phyloP scores from a whole-genome alignment of 2,113 vertebrate genomes.

The Grallaria varia region DNA sequence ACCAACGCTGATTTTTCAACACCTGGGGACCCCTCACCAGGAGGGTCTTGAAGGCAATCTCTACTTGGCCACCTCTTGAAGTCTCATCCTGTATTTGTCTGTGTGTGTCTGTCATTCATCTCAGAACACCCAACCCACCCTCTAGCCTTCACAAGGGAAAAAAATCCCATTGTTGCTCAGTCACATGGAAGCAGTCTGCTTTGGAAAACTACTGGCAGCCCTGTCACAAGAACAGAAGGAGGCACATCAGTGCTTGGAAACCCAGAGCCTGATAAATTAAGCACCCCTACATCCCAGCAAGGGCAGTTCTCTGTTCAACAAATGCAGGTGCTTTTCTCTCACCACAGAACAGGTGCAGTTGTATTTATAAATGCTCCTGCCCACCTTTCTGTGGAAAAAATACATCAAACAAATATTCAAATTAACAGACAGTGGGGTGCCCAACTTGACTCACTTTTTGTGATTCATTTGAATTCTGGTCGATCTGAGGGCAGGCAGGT shows the following conservation, averaged over 20 bases:
- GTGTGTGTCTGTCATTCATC: neutral
- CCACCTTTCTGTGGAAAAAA: neutral
- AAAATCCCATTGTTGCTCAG: neutral
- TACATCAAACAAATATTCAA: neutral
- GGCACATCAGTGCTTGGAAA: neutral
- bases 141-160: neutral
- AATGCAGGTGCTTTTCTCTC: constrained; percentile 57
- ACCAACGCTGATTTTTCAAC: neutral
- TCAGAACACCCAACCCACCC: neutral
- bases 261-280: neutral
- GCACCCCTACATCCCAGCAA: neutral
- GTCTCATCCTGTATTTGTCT: neutral
- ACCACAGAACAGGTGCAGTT: constrained; percentile 68
- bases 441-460: neutral
- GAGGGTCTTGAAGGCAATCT: neutral
- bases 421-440: neutral
- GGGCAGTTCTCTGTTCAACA: neutral
- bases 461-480: neutral
- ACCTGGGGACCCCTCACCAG: neutral
- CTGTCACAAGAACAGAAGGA: neutral
- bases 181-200: neutral
- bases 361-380: neutral
- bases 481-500: neutral
- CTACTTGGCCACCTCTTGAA: rapidly evolving
- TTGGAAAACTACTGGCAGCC: neutral